Percentiles rank a stretch among this genome's conserved stretches.
These are phyloP conservation scores for Centropus bengalensis DNA, from an alignment of 2,113 vertebrate species.

Conservation along the genomic window DNA sequence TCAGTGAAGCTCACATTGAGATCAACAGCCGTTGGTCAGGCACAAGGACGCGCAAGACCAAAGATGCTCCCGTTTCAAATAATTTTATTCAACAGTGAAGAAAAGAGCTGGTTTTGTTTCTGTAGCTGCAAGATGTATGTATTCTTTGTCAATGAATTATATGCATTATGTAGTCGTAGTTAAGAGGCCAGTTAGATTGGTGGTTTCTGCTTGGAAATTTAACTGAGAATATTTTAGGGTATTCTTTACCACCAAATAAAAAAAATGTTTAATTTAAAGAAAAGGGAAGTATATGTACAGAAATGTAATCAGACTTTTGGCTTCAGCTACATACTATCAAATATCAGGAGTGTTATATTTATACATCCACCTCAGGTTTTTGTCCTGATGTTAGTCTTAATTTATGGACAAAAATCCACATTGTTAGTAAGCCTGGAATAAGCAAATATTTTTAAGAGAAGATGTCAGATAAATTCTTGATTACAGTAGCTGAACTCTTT, in stretches of 20 bases:
- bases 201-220: neutral
- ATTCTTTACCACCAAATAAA: neutral
- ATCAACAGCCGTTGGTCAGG: neutral
- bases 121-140: neutral
- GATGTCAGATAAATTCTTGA: neutral
- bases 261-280: neutral
- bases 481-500: neutral
- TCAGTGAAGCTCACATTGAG: neutral
- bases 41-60: neutral
- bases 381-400: neutral
- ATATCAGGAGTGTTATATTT: neutral
- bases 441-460: neutral
- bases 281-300: neutral
- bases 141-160: rapidly evolving
- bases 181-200: neutral
- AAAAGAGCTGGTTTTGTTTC: neutral
- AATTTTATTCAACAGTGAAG: neutral
- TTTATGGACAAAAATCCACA: neutral
- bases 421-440: neutral
- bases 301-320: neutral
- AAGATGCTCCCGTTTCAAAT: neutral
- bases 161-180: neutral
- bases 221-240: neutral
- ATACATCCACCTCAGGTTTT: neutral
- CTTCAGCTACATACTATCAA: neutral